Conservation (phyloP, 2,113 vertebrate species). For the Rhinogobius similis region DNA sequence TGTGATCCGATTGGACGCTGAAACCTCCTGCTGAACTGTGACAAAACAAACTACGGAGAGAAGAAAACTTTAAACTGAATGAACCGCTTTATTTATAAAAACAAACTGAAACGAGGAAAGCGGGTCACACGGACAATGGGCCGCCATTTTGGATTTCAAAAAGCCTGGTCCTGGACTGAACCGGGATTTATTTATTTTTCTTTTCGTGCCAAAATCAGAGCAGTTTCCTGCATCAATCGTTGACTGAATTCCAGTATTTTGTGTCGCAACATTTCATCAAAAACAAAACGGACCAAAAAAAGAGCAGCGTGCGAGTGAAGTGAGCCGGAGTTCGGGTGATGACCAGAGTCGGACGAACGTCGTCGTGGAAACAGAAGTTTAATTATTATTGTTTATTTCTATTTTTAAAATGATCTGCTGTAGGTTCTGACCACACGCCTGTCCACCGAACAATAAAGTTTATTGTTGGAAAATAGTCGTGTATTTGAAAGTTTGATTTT, state of each 20-base stretch:
- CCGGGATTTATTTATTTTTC: not conserved
- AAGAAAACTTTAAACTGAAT: too few relatives aligned
- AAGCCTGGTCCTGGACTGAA: too few relatives aligned
- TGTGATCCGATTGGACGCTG: not conserved
- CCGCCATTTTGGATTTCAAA: too few relatives aligned
- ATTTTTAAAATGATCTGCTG: not conserved
- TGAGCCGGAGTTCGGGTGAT: not conserved
- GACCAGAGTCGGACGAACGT: not conserved
- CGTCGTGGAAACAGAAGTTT: not conserved
- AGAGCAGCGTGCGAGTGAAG: not conserved
- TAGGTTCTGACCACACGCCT: not conserved
- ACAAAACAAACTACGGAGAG: not conserved
- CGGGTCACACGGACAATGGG: too few relatives aligned
- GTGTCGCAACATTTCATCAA: not conserved
- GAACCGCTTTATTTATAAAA: not conserved
- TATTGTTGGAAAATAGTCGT: not conserved
- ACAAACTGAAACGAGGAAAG: too few relatives aligned
- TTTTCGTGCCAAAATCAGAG: not conserved
- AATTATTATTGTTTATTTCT: not conserved
- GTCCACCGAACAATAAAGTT: slow-evolving; percentile 1
- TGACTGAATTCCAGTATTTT: slow-evolving; percentile 10
- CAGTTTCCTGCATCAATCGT: too few relatives aligned
- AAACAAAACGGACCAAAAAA: not conserved
- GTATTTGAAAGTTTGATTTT: too few relatives aligned
- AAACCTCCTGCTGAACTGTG: slow-evolving; percentile 5